These are phyloP conservation scores for Eupithecia inturbata DNA, from an alignment of 2,888 invertebrate species.

Conservation along the genomic window DNA sequence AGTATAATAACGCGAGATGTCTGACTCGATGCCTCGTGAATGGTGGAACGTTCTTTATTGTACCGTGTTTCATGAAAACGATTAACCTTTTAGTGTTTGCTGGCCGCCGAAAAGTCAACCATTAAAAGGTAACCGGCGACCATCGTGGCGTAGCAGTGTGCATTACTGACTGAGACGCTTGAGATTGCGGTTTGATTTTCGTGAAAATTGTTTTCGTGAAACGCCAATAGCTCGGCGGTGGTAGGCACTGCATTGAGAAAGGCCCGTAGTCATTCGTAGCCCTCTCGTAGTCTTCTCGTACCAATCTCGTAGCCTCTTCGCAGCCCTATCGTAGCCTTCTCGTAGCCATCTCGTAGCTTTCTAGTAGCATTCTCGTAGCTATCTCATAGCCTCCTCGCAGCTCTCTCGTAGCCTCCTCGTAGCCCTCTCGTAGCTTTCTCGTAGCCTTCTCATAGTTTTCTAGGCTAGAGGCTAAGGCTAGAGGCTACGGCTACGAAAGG, in stretches of 20 bases:
- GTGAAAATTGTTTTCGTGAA: too few relatives aligned
- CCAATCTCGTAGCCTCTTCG: background rate
- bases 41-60: constrained; percentile 80
- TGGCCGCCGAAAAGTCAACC: constrained; percentile 54
- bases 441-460: background rate
- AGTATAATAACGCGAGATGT: constrained; percentile 83
- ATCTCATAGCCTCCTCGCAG: background rate
- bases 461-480: too few relatives aligned
- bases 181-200: background rate
- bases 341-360: background rate
- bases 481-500: too few relatives aligned
- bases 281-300: background rate
- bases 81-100: constrained; percentile 82
- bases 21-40: constrained; percentile 78
- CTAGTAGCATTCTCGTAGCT: background rate
- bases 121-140: background rate
- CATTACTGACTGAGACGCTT: background rate
- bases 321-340: background rate
- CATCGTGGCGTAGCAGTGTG: background rate
- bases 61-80: constrained; percentile 81
- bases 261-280: background rate
- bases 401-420: background rate
- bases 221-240: too few relatives aligned
- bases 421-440: background rate
- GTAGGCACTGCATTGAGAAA: too few relatives aligned